Evolutionary conservation across 2,888 invertebrate genomes (phyloP).

Genomic region (Hypolimnas misippus): DNA sequence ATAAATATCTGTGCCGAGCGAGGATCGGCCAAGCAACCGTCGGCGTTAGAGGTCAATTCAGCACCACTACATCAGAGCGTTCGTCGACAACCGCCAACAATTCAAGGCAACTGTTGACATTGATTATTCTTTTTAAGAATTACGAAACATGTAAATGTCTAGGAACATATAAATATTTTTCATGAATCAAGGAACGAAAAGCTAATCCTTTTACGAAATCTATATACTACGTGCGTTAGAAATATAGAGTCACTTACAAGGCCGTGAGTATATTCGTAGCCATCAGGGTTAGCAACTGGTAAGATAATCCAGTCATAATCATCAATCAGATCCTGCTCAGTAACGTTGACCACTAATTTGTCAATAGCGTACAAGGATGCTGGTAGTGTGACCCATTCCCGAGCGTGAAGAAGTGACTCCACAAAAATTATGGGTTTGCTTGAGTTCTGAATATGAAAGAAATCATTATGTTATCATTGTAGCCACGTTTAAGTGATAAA

Average conservation of each 20-base stretch:
- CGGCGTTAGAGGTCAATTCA: too few species aligned
- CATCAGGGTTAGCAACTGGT: slow-evolving; percentile 88
- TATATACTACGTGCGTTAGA: too few species aligned
- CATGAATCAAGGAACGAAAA: too few species aligned
- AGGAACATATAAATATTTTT: too few species aligned
- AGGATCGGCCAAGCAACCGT: too few species aligned
- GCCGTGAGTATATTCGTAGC: slow-evolving; percentile 85
- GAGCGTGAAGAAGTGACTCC: slow-evolving; percentile 85
- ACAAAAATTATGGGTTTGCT: slow-evolving; percentile 82
- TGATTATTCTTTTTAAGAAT: too few species aligned
- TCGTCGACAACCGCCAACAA: too few species aligned
- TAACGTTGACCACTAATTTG: slow-evolving; percentile 84
- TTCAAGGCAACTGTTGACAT: too few species aligned
- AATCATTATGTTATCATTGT: neutral
- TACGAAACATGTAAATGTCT: too few species aligned
- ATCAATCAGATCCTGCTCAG: slow-evolving; percentile 77
- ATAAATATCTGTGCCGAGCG: too few species aligned
- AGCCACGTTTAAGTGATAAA: neutral
- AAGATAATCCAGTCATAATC: slow-evolving; percentile 87
- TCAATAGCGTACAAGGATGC: slow-evolving; percentile 86
- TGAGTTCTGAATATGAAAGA: slow-evolving; percentile 48
- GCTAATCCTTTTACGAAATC: too few species aligned
- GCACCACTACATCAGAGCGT: too few species aligned
- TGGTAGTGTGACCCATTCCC: slow-evolving; percentile 88
- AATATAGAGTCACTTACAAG: neutral